Percentiles rank a stretch among this genome's conserved stretches.
phyloP scores from a whole-genome alignment of 2,113 vertebrate species.

The Hydropotes inermis region DNA sequence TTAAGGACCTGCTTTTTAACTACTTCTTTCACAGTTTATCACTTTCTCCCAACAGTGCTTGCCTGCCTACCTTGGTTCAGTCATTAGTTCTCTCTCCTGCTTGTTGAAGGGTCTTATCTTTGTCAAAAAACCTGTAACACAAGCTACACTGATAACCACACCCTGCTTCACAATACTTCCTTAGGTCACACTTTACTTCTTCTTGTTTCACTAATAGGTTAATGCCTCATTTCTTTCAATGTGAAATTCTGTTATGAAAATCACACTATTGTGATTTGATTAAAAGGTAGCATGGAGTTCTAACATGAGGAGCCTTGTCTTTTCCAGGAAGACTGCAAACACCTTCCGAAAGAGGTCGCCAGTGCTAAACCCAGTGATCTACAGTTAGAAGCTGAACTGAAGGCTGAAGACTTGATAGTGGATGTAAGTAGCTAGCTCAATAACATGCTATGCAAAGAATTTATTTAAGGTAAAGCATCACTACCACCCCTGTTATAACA shows the following conservation, averaged over 20 bases:
- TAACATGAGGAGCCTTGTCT: not conserved
- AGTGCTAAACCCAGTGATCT: constrained; percentile 69
- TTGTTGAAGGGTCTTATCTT: not conserved
- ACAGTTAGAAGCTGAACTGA: constrained; percentile 70
- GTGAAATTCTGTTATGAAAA: not conserved
- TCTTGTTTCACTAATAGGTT: not conserved
- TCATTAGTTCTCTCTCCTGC: not conserved
- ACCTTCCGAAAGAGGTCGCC: constrained; percentile 82
- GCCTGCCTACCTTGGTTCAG: not conserved
- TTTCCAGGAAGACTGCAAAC: constrained; percentile 74
- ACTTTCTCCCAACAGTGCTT: not conserved
- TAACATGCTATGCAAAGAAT: not conserved
- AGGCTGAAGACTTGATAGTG: constrained; percentile 90
- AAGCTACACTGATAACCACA: not conserved
- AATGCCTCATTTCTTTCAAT: not conserved
- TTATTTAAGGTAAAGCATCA: not conserved
- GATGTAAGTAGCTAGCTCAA: constrained; percentile 81
- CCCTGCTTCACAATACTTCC: not conserved
- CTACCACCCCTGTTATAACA: not conserved
- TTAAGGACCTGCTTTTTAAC: not conserved
- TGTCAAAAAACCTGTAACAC: not conserved
- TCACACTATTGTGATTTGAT: not conserved
- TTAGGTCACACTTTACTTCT: not conserved
- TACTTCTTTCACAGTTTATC: not conserved
- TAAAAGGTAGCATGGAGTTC: not conserved